Base-by-base conservation (phyloP, 2,888 invertebrate genomes). In the Cerastis leucographa region DNA sequence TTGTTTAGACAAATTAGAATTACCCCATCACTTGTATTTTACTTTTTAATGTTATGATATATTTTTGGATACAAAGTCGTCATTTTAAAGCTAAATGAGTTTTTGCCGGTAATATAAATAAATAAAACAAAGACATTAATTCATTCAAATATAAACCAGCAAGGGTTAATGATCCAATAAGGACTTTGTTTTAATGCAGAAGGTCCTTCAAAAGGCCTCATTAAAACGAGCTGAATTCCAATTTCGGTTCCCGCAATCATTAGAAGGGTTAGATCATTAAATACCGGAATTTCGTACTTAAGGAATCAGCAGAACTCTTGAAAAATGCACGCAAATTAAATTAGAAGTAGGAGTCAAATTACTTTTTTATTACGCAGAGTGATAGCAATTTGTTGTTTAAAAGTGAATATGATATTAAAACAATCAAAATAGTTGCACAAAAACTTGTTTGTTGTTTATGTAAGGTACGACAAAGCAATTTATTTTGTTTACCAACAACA, bases 211-310 rank as follows among this genome's bases (percentile, higher is more conserved):
- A 83, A 86, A 81, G 61, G 19, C 51, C 74, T 88, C 87, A 86
- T 86, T 88, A 86, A 75, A 68, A 61, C 40, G 78, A 81, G 76
- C 74, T 78, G 78, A 87, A 91, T 89, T 89, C 87, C 87, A 87
- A 89, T 91, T 85, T 80, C 73, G 82, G 84, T 85, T 88, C 76
- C 84, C 85, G 76, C 84, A 87, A 89, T 89, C 89, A 91, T 90
- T 88, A 87, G 80, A 71, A 56, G 81, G 69, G 72, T 74, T 72
- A 62, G 81, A 77, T 90, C 88, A 86, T 92, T 92, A 92, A 90
- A 90, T 89, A 83, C 85, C 78, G 79, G 84, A 80, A 88, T 88
- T 85, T 66, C 69, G 70, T 71, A 66, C 76, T 77, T 42, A 62
- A 46, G 54, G 46, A 80, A 76, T 78, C 67, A 76, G 29, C 46